phyloP scores from a whole-genome alignment of 2,113 vertebrate genomes.

The Phalacrocorax brasilianus region DNA sequence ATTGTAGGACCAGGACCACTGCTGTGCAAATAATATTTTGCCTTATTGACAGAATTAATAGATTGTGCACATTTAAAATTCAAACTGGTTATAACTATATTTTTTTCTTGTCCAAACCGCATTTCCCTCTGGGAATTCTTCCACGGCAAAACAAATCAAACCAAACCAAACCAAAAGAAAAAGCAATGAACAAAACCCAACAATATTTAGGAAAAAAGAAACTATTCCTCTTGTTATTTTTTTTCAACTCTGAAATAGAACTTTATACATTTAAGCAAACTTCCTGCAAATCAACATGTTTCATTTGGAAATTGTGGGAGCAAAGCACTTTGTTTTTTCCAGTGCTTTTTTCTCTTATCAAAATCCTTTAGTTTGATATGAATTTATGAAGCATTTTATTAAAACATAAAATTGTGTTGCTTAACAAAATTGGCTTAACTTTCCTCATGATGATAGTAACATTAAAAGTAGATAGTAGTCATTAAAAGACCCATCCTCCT shows the following conservation, averaged over 20 bases:
- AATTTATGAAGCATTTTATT: neutral
- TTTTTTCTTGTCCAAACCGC: neutral
- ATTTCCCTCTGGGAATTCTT: neutral
- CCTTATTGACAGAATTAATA: neutral
- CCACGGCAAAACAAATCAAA: neutral
- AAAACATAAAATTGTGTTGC: neutral
- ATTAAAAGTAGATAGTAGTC: neutral
- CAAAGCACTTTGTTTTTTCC: neutral
- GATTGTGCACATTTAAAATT: neutral
- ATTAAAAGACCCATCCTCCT: neutral
- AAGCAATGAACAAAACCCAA: neutral
- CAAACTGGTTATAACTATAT: neutral
- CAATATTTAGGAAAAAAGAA: neutral
- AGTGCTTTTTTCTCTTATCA: neutral
- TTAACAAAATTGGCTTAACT: neutral
- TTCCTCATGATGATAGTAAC: accelerated
- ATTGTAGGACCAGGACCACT: neutral
- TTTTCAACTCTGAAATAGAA: neutral
- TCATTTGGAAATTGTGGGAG: neutral
- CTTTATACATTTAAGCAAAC: neutral
- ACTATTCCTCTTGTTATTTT: neutral
- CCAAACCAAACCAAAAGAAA: neutral
- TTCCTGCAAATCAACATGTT: neutral
- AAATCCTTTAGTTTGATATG: neutral
- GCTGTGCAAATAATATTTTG: neutral